Evolutionary conservation across 2,888 invertebrate species (phyloP).

Genomic region (Allophyes oxyacanthae): DNA sequence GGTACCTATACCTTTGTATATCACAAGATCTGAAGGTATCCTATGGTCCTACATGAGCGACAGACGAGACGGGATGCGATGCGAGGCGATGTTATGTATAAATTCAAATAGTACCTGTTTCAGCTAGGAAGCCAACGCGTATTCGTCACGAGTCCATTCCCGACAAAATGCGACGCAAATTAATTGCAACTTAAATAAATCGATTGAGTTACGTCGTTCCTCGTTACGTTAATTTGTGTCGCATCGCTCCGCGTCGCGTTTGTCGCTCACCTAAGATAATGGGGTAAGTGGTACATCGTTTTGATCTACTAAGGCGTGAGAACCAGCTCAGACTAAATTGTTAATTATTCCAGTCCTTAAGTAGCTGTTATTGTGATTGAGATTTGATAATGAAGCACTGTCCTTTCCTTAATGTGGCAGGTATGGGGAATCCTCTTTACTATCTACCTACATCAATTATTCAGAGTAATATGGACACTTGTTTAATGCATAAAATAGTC

Average conservation of each 20-base stretch:
- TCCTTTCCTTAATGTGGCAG: not conserved
- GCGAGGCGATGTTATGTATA: not conserved
- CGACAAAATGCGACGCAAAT: no score
- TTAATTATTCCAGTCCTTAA: constrained; percentile 5
- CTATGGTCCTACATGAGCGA: not conserved
- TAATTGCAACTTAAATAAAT: no score
- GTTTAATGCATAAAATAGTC: no score
- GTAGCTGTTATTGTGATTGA: not conserved
- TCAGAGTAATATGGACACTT: not conserved
- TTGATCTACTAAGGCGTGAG: constrained; percentile 4
- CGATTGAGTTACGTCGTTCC: not conserved
- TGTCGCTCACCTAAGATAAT: no score
- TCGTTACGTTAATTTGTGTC: not conserved
- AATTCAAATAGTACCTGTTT: no score
- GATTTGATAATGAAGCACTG: not conserved
- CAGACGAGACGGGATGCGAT: not conserved
- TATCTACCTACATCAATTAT: constrained; percentile 2
- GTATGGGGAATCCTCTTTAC: not conserved
- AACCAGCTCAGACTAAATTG: not conserved
- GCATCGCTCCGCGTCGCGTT: not conserved
- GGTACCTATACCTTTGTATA: not conserved
- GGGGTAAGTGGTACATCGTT: no score
- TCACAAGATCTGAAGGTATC: not conserved
- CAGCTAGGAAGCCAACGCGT: no score
- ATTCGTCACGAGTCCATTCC: no score